These are phyloP conservation scores for Vanessa cardui DNA, from an alignment of 2,888 invertebrate species.

Conservation along the genomic window DNA sequence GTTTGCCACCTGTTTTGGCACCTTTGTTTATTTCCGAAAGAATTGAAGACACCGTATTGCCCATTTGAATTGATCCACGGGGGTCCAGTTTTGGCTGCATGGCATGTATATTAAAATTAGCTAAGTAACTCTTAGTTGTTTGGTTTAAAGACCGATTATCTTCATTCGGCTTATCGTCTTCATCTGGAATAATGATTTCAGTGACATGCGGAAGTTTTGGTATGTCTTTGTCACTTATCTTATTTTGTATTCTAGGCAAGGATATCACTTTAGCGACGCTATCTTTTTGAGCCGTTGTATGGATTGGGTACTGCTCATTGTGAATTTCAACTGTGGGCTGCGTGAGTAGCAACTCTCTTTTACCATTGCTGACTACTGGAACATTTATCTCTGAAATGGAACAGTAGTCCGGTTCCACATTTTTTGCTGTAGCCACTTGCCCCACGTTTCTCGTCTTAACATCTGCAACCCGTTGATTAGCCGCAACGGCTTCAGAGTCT, in stretches of 20 bases:
- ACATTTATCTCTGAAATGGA: slow-evolving; percentile 89
- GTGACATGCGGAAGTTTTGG: slow-evolving; percentile 89
- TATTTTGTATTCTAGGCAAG: slow-evolving; percentile 72
- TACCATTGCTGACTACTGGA: slow-evolving; percentile 83
- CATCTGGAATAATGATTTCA: slow-evolving; percentile 88
- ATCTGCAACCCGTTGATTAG: slow-evolving; percentile 83
- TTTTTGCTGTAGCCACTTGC: slow-evolving; percentile 76
- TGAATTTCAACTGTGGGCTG: slow-evolving; percentile 81
- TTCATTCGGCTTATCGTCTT: slow-evolving; percentile 77
- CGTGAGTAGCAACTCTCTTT: slow-evolving; percentile 79
- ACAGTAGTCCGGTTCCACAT: slow-evolving; percentile 88
- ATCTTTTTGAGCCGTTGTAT: slow-evolving; percentile 67
- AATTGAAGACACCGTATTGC: slow-evolving; percentile 84
- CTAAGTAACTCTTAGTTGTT: slow-evolving; percentile 67
- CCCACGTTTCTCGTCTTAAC: slow-evolving; percentile 80
- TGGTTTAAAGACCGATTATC: slow-evolving; percentile 66
- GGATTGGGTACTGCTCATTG: slow-evolving; percentile 75
- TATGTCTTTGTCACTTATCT: slow-evolving; percentile 84
- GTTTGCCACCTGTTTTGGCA: slow-evolving; percentile 71
- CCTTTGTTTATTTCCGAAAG: slow-evolving; percentile 83
- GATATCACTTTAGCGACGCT: slow-evolving; percentile 76
- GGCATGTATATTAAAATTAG: slow-evolving; percentile 70
- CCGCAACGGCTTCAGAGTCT: slow-evolving; percentile 83
- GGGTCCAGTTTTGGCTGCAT: slow-evolving; percentile 75
- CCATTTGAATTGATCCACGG: slow-evolving; percentile 83